phyloP scores from a whole-genome alignment of 2,888 invertebrate species.

The Chaetoderma sp. region DNA sequence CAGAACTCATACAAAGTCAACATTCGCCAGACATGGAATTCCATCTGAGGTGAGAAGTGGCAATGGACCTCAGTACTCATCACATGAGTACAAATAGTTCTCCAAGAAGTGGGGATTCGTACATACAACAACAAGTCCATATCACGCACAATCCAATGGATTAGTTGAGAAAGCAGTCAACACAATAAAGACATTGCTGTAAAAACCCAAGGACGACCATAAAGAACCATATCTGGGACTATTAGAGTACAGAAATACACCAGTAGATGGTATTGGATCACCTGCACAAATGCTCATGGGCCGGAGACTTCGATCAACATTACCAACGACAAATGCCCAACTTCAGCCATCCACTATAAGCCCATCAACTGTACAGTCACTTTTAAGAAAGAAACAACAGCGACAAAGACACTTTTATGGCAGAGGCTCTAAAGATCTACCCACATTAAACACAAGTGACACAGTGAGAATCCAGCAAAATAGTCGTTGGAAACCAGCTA shows the following conservation, averaged over 20 bases:
- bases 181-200: constrained; percentile 15
- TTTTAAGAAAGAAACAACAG: background rate
- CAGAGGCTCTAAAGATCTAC: constrained; percentile 2
- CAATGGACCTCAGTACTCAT: constrained; percentile 26
- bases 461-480: background rate
- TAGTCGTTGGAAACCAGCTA: background rate
- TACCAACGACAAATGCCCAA: background rate
- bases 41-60: constrained; percentile 22
- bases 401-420: constrained; percentile 3
- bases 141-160: constrained; percentile 14
- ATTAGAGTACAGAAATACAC: constrained; percentile 7
- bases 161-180: constrained; percentile 11
- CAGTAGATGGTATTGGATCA: constrained; percentile 4
- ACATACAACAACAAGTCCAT: constrained; percentile 17
- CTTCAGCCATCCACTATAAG: background rate
- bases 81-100: constrained; percentile 13
- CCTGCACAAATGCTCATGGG: constrained; percentile 17
- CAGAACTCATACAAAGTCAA: constrained; percentile 26
- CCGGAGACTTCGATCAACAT: background rate
- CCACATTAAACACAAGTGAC: background rate
- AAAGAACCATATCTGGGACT: constrained; percentile 11
- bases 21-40: constrained; percentile 33
- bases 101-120: constrained; percentile 10
- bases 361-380: background rate
- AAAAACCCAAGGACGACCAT: background rate